Evolutionary conservation across 2,797 vertebrate genomes (phyloP), one percentile per base, ranked within the genome.

Genomic region (Gobio occitaniae): DNA sequence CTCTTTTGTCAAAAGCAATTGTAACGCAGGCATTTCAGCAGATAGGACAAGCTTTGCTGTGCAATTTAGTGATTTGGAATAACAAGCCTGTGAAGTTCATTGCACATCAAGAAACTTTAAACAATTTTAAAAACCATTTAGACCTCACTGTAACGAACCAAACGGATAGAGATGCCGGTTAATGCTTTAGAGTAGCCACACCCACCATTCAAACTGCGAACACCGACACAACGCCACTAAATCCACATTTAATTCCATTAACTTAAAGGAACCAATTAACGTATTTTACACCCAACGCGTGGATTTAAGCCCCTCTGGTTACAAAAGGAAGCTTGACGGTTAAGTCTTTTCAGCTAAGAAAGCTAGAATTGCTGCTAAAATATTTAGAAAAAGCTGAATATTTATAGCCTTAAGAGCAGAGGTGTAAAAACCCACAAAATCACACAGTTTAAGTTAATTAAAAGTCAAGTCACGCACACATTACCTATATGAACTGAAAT

Each of bases 191-290:
- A 41, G 19, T n/a, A 38, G 77, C 83, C 89, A 90, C 89, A 88
- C 89, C 89, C 88, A 88, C 89, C 80, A 83, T 79, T 87, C 44
- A 87, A 80, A 54, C 65, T 36, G 36, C 29, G 36, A 44, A 29
- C 6, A 44, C 11, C 1, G 36, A 4, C 32, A 61, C 16, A 16
- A 38, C 7, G 25, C 71, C 2, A 59, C 19, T 41, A 77, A 59
- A 82, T 32, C n/a, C 16, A 59, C 25, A 15, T 50, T 83, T 36
- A 74, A 76, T 2, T 41, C 32, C 21, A 41, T 52, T 50, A 15
- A 50, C 3, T 50, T 50, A 36, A 19, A 12, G 52, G 1, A 52
- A 15, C 19, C 1, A 77, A 25, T 44, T 61, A 44, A 63, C n/a
- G 3, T 2, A 59, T 5, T 29, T 47, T 0, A 47, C 5, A 10